phyloP scores from a whole-genome alignment of 2,888 invertebrate species.

The Dynastes grantii region DNA sequence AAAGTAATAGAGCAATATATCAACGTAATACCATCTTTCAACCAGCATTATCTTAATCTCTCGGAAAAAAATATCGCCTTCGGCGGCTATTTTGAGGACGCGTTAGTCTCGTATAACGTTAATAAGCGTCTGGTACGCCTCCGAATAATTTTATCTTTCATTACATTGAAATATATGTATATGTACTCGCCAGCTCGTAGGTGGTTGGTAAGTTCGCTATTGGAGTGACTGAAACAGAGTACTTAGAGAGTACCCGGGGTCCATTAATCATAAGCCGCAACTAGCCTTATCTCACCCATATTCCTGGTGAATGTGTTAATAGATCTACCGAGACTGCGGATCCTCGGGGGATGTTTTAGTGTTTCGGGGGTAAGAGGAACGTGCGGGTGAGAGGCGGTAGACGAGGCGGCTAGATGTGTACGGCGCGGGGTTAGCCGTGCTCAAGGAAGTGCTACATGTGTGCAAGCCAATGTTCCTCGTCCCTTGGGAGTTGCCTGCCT shows the following conservation, averaged over 20 bases:
- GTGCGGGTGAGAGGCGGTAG: not conserved
- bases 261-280: slow-evolving; percentile 63
- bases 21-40: slow-evolving; percentile 37
- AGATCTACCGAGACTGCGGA: slow-evolving; percentile 55
- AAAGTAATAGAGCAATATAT: slow-evolving; percentile 31
- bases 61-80: slow-evolving; percentile 21
- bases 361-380: slow-evolving; percentile 12
- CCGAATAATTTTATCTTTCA: slow-evolving; percentile 43
- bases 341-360: slow-evolving; percentile 53
- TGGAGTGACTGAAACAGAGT: slow-evolving; percentile 26
- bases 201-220: not conserved
- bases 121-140: slow-evolving; percentile 5
- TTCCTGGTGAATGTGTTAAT: slow-evolving; percentile 58
- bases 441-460: slow-evolving; percentile 69
- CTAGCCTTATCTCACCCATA: slow-evolving; percentile 49
- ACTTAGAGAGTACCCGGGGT: slow-evolving; percentile 47
- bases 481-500: slow-evolving; percentile 67
- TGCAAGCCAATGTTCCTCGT: slow-evolving; percentile 67
- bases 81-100: slow-evolving; percentile 5
- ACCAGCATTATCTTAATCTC: slow-evolving; percentile 40
- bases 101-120: slow-evolving; percentile 1
- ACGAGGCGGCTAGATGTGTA: not conserved
- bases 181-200: not conserved
- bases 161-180: slow-evolving; percentile 45
- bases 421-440: slow-evolving; percentile 62